phyloP scores from a whole-genome alignment of 2,888 invertebrate species.

The Suillia variegata region DNA sequence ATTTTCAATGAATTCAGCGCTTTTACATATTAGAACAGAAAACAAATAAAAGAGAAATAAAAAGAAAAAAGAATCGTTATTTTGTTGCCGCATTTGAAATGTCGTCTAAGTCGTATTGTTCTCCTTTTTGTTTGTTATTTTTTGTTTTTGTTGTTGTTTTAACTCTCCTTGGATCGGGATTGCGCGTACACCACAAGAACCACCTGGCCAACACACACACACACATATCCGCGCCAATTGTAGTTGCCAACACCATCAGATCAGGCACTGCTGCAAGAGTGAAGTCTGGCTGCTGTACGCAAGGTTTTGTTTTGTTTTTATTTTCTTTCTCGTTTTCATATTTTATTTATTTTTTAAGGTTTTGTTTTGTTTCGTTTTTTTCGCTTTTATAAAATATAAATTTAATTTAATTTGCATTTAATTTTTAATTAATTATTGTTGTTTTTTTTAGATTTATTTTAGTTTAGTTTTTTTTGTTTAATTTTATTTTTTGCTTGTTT shows the following conservation, averaged over 20 bases:
- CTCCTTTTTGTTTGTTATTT: conserved; percentile 10
- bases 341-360: conserved; percentile 18
- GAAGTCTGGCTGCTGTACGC: too few relatives aligned
- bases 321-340: not conserved
- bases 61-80: too few relatives aligned
- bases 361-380: conserved; percentile 38
- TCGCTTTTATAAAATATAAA: conserved; percentile 23
- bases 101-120: conserved; percentile 42
- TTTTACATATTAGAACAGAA: too few relatives aligned
- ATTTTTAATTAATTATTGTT: conserved; percentile 51
- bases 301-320: not conserved
- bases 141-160: not conserved
- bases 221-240: not conserved
- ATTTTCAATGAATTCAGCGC: not conserved
- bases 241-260: too few relatives aligned
- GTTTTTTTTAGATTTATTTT: conserved; percentile 30
- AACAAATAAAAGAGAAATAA: too few relatives aligned
- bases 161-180: too few relatives aligned
- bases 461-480: conserved; percentile 5
- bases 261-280: too few relatives aligned
- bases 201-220: too few relatives aligned
- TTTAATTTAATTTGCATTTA: conserved; percentile 39
- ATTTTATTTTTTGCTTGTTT: conserved; percentile 16
- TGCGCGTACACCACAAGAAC: too few relatives aligned
- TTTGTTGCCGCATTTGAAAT: conserved; percentile 32